A percentile compares a stretch with the other conserved stretches of the same genome.
phyloP scores from a whole-genome alignment of 2,888 invertebrate genomes.

The Exocentrus adspersus region DNA sequence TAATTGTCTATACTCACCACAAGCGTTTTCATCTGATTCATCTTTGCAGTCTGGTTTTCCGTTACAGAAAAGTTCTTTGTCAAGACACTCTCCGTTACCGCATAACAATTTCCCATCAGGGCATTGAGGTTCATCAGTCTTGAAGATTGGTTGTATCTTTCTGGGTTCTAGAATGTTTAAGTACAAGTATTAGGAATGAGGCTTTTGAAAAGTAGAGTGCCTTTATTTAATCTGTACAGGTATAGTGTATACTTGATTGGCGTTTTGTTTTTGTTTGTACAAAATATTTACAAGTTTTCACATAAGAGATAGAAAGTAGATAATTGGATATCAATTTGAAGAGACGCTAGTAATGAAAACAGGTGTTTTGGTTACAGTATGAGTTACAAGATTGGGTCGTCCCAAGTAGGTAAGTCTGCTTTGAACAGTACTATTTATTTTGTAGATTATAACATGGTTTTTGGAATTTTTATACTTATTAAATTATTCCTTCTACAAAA shows the following conservation, averaged over 20 bases:
- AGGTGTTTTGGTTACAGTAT: conserved; percentile 16
- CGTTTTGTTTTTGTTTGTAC: conserved; percentile 48
- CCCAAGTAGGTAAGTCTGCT: background rate
- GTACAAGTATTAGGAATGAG: background rate
- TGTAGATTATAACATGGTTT: too few species aligned
- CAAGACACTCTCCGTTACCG: conserved; percentile 92
- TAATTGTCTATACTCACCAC: conserved; percentile 76
- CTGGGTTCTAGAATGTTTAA: conserved; percentile 78
- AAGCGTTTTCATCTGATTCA: conserved; percentile 94
- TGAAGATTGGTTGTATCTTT: conserved; percentile 86
- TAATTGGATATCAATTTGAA: background rate
- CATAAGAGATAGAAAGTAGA: conserved; percentile 47
- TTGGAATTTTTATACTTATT: too few species aligned
- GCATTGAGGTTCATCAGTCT: conserved; percentile 93
- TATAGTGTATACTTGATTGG: conserved; percentile 46
- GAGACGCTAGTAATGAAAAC: background rate
- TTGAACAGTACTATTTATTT: background rate
- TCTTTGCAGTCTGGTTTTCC: conserved; percentile 93
- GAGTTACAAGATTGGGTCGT: background rate
- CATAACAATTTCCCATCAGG: conserved; percentile 91
- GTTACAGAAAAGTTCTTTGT: conserved; percentile 92
- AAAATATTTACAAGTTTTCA: conserved; percentile 40
- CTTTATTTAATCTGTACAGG: conserved; percentile 44
- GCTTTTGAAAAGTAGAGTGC: background rate
- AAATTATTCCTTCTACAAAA: too few species aligned